Base-by-base conservation (phyloP, 1,140 invertebrate species). In the Eupristina koningsbergeri region DNA sequence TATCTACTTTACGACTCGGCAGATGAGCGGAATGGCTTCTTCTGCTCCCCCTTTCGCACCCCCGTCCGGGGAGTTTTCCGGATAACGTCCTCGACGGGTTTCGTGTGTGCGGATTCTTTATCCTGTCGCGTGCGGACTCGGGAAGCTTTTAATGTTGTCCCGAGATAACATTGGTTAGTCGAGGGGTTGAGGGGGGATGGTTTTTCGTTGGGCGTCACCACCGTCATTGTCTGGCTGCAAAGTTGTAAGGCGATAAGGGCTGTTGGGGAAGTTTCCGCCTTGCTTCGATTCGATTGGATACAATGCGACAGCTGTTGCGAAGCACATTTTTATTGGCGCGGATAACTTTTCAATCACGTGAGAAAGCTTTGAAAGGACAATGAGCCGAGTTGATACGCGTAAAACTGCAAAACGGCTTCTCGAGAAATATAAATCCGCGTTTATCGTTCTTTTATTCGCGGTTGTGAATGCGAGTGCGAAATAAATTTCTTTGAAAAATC, bases 1-100 rank as follows among this genome's bases (percentile, higher is more conserved):
- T 89, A 88, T 89, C 89, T 88, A 88, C 87, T 90, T 90, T 89
- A 89, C 88, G 89, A 90, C 89, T 89, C 88, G 87, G 87, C 87
- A 89, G 89, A 90, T 89, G 89, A 90, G 86, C 86, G 86, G 87
- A 90, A 89, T 87, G 86, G 88, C 86, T 87, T 85, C 79, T 73
- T 69, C 86, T 3, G 7, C 53, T 58, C 47, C 0, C 29, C 26
- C 26, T 22, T 9, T 17, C 47, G 22, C 53, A 29, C 50, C 69
- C 75, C 85, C 76, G 34, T 36, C 7, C 36, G 82, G 76, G 76
- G 78, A 47, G 75, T 73, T 79, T 79, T 77, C 85, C 81, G 67
- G 58, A 58, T 61, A 47, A 64, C 69, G 45, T 11, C 41, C 41
- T 58, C 63, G 29, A 31, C 47, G 53, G 61, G 58, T 79, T 71